Evolutionary conservation across 2,797 vertebrate genomes (phyloP).

Genomic region (Babyrousa celebensis): DNA sequence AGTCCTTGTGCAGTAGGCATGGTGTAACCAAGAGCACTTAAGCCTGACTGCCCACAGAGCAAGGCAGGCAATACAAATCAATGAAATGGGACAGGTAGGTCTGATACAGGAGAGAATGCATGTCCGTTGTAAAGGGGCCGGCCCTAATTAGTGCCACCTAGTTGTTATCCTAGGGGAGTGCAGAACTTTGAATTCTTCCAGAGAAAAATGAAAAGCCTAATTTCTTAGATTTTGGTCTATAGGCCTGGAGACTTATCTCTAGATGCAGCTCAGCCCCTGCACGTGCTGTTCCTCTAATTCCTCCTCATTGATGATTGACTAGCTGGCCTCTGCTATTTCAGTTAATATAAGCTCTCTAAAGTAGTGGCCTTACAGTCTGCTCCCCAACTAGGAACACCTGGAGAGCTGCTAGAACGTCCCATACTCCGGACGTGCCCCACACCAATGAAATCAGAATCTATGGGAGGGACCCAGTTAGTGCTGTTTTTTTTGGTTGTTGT

Average conservation of each 20-base stretch:
- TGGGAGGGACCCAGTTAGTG: neutral
- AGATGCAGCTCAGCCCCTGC: neutral
- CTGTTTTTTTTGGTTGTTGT: no score
- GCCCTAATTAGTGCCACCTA: neutral
- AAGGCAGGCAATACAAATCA: neutral
- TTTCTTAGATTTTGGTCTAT: neutral
- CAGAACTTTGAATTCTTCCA: neutral
- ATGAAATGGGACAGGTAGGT: neutral
- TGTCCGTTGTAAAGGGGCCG: neutral
- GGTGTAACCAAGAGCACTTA: neutral
- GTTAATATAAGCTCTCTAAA: neutral
- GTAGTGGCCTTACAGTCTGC: neutral
- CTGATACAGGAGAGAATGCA: neutral
- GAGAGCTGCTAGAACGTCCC: neutral
- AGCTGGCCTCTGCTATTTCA: neutral
- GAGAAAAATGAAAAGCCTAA: neutral
- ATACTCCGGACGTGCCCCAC: neutral
- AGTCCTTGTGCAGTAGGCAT: neutral
- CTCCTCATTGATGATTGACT: neutral
- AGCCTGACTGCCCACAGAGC: rapidly evolving
- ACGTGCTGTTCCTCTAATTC: neutral
- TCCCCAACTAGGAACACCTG: neutral
- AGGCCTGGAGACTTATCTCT: no score
- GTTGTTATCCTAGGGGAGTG: neutral
- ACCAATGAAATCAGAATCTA: neutral